Base-by-base conservation (phyloP, 2,888 invertebrate genomes). In the Leptinotarsa tumamoca region DNA sequence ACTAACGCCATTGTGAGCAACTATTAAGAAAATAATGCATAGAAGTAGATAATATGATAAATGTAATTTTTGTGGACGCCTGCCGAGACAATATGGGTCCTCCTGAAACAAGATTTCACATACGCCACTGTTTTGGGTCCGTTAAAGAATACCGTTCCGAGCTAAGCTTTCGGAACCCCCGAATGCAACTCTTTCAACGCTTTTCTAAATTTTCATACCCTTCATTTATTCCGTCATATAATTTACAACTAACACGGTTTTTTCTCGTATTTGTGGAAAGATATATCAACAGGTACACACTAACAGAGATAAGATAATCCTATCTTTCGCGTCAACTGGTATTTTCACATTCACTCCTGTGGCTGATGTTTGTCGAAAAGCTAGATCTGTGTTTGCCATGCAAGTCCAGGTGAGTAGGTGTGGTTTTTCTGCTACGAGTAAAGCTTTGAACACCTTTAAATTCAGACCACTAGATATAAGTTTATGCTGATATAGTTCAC, bases 211-310 rank as follows among this genome's bases (percentile, higher is more conserved):
- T 52, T 52, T 49, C 43, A 63, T 63, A 63, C 61, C 66, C 27
- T 67, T 66, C 50, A 50, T 52, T 66, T 73, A 51, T 61, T 73
- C 56, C 66, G 17, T 71, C 67, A 73, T 73, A 73, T 63, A 33
- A 68, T 68, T 71, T 72, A 73, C 43, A 71, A 73, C 73, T 76
- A 75, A 68, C 71, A 72, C 67, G 67, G 61, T 66, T 67, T 68
- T 75, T 77, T 73, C 69, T 73, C 52, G 67, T 76, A 68, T 76
- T 78, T 79, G 74, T 71, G 72, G 67, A 75, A 73, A 79, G 70
- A 67, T 67, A 72, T 78, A 76, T 78, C 73, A 79, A 76, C 78
- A 79, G 80, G 78, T 79, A 76, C 74, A 67, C 70, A 73, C 73
- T 5, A 43, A 43, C 10, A 71, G 50, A 75, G 78, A 79, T 78